These are phyloP conservation scores for Amphipyra berbera DNA, from an alignment of 2,888 invertebrate species.

Conservation along the genomic window DNA sequence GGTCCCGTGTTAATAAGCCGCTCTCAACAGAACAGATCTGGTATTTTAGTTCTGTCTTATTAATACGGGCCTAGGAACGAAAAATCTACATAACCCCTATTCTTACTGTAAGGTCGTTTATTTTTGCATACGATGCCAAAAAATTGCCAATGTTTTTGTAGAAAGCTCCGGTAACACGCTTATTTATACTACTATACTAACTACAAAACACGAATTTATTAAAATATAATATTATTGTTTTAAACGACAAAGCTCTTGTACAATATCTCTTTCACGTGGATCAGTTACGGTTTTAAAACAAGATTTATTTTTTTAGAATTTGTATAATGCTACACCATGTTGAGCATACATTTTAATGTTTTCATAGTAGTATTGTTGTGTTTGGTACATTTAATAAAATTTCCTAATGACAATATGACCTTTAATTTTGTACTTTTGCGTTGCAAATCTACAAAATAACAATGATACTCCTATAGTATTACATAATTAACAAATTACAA, in stretches of 20 bases:
- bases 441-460: slow-evolving; percentile 13
- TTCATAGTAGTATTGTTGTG: neutral
- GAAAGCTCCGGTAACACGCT: neutral
- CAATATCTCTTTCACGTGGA: too few species aligned
- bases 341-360: neutral
- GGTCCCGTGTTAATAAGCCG: too few species aligned
- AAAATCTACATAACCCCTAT: slow-evolving; percentile 11
- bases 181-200: too few species aligned
- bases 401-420: slow-evolving; percentile 25
- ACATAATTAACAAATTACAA: slow-evolving; percentile 32
- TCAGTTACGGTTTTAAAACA: too few species aligned
- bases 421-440: slow-evolving; percentile 24
- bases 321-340: neutral
- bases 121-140: slow-evolving; percentile 24
- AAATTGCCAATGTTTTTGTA: slow-evolving; percentile 17
- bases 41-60: too few species aligned
- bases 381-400: slow-evolving; percentile 11
- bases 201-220: too few species aligned
- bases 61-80: neutral
- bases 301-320: neutral
- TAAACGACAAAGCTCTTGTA: too few species aligned
- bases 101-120: slow-evolving; percentile 10
- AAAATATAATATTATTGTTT: too few species aligned
- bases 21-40: too few species aligned
- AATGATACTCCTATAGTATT: slow-evolving; percentile 18